Conservation (phyloP, 1,140 invertebrate species). For the Lepidurus apus region DNA sequence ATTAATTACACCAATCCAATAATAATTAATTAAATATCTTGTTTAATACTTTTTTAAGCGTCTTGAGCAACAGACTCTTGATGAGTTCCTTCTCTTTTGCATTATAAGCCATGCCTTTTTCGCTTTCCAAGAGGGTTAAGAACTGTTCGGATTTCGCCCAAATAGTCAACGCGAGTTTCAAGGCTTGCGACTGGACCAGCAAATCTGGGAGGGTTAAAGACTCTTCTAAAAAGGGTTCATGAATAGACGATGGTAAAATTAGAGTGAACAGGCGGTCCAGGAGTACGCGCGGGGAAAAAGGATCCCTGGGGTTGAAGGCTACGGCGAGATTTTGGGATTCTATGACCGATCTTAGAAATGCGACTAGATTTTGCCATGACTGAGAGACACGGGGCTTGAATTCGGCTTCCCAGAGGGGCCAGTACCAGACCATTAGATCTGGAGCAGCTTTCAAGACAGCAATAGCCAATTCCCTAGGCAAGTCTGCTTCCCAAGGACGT, state of each 20-base stretch:
- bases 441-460: conserved; percentile 62
- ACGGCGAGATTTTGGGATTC: conserved; percentile 28
- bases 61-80: not conserved
- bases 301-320: conserved; percentile 28
- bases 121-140: not conserved
- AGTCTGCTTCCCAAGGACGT: conserved; percentile 57
- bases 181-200: not conserved
- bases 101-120: conserved; percentile 25
- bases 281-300: conserved; percentile 20
- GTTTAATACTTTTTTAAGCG: not conserved
- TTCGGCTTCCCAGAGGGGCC: conserved; percentile 53
- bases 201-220: not conserved
- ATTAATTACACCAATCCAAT: not conserved
- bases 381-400: conserved; percentile 41
- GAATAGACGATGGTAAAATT: conserved; percentile 16
- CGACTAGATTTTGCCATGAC: conserved; percentile 10
- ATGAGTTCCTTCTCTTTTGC: conserved; percentile 1
- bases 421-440: conserved; percentile 60
- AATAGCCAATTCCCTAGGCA: conserved; percentile 57
- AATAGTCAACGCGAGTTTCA: not conserved
- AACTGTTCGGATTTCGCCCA: conserved; percentile 26
- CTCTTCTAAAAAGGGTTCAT: conserved; percentile 20
- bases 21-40: not conserved
- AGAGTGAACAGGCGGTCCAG: conserved; percentile 24
- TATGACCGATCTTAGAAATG: not conserved